Conservation (phyloP, 2,797 vertebrate genomes). For the Benthosema pterotum region DNA sequence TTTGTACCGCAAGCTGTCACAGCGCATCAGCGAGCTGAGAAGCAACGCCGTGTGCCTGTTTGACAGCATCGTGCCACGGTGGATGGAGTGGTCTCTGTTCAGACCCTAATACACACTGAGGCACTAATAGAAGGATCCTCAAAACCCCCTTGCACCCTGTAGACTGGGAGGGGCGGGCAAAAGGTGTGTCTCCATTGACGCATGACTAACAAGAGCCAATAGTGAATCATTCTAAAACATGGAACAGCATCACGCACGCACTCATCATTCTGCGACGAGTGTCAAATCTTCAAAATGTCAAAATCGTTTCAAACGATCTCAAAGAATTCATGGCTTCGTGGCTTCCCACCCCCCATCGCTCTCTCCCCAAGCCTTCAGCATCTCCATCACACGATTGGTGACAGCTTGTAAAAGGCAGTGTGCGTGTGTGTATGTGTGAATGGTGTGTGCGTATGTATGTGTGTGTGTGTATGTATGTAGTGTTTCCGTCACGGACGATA, state of each 20-base stretch:
- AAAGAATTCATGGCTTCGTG: slow-evolving; percentile 19
- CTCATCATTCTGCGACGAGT: slow-evolving; percentile 5
- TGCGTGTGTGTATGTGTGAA: not conserved
- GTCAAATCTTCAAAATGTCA: no score
- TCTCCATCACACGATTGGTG: slow-evolving; percentile 18
- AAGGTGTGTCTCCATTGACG: slow-evolving; percentile 42
- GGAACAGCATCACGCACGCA: slow-evolving; percentile 22
- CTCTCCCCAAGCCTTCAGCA: slow-evolving; percentile 5
- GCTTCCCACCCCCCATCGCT: not conserved
- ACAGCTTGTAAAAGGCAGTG: slow-evolving; percentile 5
- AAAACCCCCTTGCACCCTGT: slow-evolving; percentile 52
- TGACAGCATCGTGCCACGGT: slow-evolving; percentile 46
- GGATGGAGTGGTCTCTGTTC: slow-evolving; percentile 62
- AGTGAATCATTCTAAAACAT: slow-evolving; percentile 30
- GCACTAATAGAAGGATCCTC: slow-evolving; percentile 52
- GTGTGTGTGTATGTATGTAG: not conserved
- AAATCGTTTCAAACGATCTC: slow-evolving; percentile 25
- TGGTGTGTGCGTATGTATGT: not conserved
- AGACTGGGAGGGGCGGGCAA: slow-evolving; percentile 35
- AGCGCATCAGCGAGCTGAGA: slow-evolving; percentile 46
- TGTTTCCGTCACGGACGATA: slow-evolving; percentile 13
- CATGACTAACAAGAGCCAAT: slow-evolving; percentile 14
- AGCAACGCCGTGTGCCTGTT: slow-evolving; percentile 47
- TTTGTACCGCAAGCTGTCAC: slow-evolving; percentile 39
- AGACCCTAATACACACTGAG: slow-evolving; percentile 27